Conservation (phyloP, 2,888 invertebrate species). For the Selenia dentaria region DNA sequence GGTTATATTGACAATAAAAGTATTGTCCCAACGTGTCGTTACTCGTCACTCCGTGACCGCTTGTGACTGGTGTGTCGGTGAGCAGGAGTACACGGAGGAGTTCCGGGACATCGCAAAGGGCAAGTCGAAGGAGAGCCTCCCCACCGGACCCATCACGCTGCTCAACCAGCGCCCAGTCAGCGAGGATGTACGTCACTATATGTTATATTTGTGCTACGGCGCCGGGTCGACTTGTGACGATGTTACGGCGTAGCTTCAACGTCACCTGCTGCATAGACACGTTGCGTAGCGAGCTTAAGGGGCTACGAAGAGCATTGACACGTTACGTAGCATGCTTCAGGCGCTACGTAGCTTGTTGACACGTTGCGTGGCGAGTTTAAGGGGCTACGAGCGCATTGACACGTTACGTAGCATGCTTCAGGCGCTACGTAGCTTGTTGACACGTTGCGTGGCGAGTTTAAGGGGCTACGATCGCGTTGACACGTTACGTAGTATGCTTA, state of each 20-base stretch:
- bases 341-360: background rate
- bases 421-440: background rate
- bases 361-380: background rate
- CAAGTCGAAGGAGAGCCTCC: conserved; percentile 96
- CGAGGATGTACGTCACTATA: conserved; percentile 91
- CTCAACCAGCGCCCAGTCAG: conserved; percentile 98
- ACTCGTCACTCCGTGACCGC: conserved; percentile 61
- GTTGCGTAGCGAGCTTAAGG: no score
- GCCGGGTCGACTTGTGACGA: conserved; percentile 9
- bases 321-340: background rate
- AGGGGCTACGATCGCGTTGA: no score
- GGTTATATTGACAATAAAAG: no score
- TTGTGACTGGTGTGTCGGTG: conserved; percentile 71
- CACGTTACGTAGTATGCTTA: no score
- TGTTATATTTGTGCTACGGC: conserved; percentile 9
- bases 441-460: no score
- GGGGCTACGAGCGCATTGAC: no score
- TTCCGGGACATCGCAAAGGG: conserved; percentile 98
- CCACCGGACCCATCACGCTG: conserved; percentile 96
- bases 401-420: no score
- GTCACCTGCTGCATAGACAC: no score
- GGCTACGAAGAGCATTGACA: background rate
- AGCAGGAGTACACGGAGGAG: conserved; percentile 97
- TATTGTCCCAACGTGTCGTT: conserved; percentile 56
- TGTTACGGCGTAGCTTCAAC: background rate